These are phyloP conservation scores for Zootermopsis nevadensis DNA, from an alignment of 2,888 invertebrate genomes.

Conservation along the genomic window DNA sequence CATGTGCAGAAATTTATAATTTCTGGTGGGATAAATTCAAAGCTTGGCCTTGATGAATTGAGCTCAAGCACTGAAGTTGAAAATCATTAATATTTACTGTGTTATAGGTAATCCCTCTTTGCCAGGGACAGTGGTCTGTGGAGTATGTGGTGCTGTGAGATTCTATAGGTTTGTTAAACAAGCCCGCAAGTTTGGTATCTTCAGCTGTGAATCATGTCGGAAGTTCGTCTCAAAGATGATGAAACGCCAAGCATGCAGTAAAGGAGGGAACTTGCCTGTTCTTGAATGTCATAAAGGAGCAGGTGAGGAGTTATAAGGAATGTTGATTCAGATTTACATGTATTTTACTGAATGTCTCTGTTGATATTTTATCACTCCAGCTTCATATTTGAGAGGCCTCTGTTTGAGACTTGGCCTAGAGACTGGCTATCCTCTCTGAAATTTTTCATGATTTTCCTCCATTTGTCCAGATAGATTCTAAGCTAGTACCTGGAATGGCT, in stretches of 20 bases:
- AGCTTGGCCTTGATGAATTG: too few relatives aligned
- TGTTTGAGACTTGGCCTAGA: too few relatives aligned
- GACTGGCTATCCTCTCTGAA: too few relatives aligned
- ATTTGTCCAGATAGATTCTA: too few relatives aligned
- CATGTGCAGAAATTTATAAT: too few relatives aligned
- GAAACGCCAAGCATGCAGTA: slow-evolving; percentile 73
- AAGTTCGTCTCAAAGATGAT: slow-evolving; percentile 88
- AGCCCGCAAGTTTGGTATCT: slow-evolving; percentile 85
- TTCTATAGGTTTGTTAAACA: slow-evolving; percentile 82
- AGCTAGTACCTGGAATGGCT: too few relatives aligned
- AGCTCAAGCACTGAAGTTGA: not conserved
- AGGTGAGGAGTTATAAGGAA: slow-evolving; percentile 60
- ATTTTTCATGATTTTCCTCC: too few relatives aligned
- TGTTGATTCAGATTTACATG: too few relatives aligned
- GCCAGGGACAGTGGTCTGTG: slow-evolving; percentile 71
- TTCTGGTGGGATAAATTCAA: too few relatives aligned
- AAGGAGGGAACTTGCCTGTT: slow-evolving; percentile 66
- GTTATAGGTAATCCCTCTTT: slow-evolving; percentile 20
- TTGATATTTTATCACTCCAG: too few relatives aligned
- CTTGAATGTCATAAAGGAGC: slow-evolving; percentile 78
- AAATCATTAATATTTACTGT: not conserved
- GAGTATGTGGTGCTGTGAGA: slow-evolving; percentile 82
- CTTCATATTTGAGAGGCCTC: too few relatives aligned
- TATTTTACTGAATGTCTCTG: too few relatives aligned
- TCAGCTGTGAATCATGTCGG: slow-evolving; percentile 86